A percentile compares a stretch with the other conserved stretches of the same genome.
These are phyloP conservation scores for Holothuria glaberrima DNA, from an alignment of 35 echinoderm and acorn worm species.

Conservation along the genomic window DNA sequence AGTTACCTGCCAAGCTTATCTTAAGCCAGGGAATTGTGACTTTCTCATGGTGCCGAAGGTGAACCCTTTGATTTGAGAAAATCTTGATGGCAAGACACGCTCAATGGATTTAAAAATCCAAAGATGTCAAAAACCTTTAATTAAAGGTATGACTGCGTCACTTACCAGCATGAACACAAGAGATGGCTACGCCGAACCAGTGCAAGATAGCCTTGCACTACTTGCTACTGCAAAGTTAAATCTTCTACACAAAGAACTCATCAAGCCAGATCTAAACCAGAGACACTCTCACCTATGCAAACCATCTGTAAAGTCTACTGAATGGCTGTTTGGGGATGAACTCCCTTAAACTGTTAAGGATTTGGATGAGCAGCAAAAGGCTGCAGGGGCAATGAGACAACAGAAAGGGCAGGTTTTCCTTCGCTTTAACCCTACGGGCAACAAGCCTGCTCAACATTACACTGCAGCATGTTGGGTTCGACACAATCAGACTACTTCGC, in stretches of 20 bases:
- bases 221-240: background rate
- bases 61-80: conserved; percentile 27
- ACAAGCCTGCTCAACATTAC: background rate
- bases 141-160: background rate
- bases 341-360: conserved; percentile 42
- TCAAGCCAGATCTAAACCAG: conserved; percentile 34
- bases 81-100: background rate
- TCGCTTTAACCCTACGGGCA: background rate
- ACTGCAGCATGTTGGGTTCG: background rate
- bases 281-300: conserved; percentile 29
- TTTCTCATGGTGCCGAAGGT: background rate
- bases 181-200: background rate
- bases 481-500: background rate
- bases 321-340: conserved; percentile 48
- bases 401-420: background rate
- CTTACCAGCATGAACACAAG: background rate
- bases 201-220: conserved; percentile 12
- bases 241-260: background rate
- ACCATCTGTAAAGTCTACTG: background rate
- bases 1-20: background rate
- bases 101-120: conserved; percentile 33
- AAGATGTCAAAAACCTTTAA: too few relatives aligned
- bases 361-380: conserved; percentile 40
- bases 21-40: background rate
- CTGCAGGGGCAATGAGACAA: conserved; percentile 16